A percentile compares a stretch with the other conserved stretches of the same genome.
phyloP scores from a whole-genome alignment of 2,888 invertebrate genomes.

The Caenorhabditis sulstoni region DNA sequence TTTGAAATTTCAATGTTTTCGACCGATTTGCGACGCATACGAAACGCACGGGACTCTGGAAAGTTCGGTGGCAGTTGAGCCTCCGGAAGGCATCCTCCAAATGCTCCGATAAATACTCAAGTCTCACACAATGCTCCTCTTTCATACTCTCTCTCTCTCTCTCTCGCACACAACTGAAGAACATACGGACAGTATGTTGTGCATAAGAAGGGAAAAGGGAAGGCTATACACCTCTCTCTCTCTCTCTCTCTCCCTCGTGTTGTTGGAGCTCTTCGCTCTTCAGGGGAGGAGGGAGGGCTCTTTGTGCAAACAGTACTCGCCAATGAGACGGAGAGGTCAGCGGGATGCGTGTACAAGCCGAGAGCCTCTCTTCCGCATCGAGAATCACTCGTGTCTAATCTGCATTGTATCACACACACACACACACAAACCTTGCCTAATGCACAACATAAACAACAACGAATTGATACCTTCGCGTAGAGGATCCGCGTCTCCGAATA shows the following conservation, averaged over 20 bases:
- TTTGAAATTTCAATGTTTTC: too few relatives aligned
- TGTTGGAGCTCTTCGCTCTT: neutral
- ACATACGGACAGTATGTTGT: constrained; percentile 10
- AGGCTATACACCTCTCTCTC: neutral
- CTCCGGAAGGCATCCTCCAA: too few relatives aligned
- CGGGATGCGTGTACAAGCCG: neutral
- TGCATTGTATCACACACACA: constrained; percentile 11
- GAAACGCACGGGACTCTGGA: too few relatives aligned
- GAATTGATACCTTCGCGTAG: constrained; percentile 37
- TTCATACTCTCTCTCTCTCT: too few relatives aligned
- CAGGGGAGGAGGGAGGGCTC: constrained; percentile 6
- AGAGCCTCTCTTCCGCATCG: neutral
- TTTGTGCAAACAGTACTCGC: constrained; percentile 37
- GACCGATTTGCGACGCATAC: too few relatives aligned
- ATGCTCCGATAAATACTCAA: too few relatives aligned
- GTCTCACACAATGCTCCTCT: too few relatives aligned
- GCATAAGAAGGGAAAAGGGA: neutral
- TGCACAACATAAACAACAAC: constrained; percentile 21
- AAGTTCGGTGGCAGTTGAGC: too few relatives aligned
- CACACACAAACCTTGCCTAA: too few relatives aligned
- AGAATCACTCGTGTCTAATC: constrained; percentile 23
- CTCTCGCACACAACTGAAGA: too few relatives aligned
- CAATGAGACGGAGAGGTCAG: constrained; percentile 25
- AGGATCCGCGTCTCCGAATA: constrained; percentile 44
- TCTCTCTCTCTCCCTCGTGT: neutral